These are phyloP conservation scores for Linnaemya vulpina DNA, from an alignment of 2,888 invertebrate species.

Conservation along the genomic window DNA sequence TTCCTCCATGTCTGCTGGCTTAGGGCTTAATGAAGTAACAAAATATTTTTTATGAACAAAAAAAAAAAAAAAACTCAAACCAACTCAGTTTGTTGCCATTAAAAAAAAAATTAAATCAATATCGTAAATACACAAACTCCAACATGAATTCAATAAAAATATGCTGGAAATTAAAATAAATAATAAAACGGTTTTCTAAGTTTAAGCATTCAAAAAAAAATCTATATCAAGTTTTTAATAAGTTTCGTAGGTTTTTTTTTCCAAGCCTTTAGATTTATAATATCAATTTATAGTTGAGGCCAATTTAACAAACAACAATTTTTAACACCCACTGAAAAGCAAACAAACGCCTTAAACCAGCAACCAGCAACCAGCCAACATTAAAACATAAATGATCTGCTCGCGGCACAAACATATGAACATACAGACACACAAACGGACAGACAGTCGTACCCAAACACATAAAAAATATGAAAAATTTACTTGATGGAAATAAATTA, in stretches of 20 bases:
- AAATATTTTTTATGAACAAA: background rate
- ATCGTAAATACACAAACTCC: constrained; percentile 26
- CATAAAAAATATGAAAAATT: background rate
- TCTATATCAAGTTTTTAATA: constrained; percentile 18
- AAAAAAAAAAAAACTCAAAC: background rate
- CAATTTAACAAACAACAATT: constrained; percentile 55
- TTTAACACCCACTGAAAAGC: constrained; percentile 59
- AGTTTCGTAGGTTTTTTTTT: constrained; percentile 54
- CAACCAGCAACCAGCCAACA: constrained; percentile 42
- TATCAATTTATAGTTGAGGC: constrained; percentile 59
- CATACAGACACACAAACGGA: background rate
- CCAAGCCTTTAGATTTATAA: constrained; percentile 48
- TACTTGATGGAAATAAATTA: constrained; percentile 48
- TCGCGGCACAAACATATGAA: background rate
- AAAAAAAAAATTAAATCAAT: constrained; percentile 12
- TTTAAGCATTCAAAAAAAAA: constrained; percentile 28
- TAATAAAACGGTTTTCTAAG: constrained; percentile 2
- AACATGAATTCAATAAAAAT: constrained; percentile 42
- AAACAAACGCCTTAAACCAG: constrained; percentile 60
- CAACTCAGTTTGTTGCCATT: constrained; percentile 30
- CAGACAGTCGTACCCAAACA: background rate
- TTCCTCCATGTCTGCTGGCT: constrained; percentile 8
- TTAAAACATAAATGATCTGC: constrained; percentile 43
- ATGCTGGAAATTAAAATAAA: background rate
- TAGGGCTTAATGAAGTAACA: constrained; percentile 10